phyloP scores from a whole-genome alignment of 1,140 invertebrate species.

The Temnothorax longispinosus region DNA sequence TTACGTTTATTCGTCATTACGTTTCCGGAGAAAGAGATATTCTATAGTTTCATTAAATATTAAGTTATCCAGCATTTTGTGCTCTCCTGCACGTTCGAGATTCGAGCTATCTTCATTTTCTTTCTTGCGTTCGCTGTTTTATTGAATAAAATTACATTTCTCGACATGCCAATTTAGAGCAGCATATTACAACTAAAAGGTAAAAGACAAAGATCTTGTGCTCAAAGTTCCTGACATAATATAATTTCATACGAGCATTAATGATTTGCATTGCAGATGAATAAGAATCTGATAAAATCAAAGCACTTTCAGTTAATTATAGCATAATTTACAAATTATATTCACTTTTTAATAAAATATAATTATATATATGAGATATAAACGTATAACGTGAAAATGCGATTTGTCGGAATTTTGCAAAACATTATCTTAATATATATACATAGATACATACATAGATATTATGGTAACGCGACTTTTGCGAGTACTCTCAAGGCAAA shows the following conservation, averaged over 20 bases:
- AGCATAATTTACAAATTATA: background rate
- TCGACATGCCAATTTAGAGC: constrained; percentile 23
- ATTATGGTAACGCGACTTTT: too few relatives aligned
- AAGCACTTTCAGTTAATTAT: background rate
- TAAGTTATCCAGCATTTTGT: constrained; percentile 42
- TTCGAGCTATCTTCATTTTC: constrained; percentile 30
- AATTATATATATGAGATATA: background rate
- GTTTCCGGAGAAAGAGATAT: background rate
- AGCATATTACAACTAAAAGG: background rate
- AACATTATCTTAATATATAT: background rate
- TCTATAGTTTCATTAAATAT: constrained; percentile 40
- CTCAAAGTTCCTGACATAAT: constrained; percentile 5
- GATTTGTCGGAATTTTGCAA: background rate
- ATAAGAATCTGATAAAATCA: constrained; percentile 8
- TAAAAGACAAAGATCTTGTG: constrained; percentile 14
- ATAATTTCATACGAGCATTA: constrained; percentile 22
- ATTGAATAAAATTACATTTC: constrained; percentile 50
- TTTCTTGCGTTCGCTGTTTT: constrained; percentile 27
- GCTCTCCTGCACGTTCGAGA: constrained; percentile 8
- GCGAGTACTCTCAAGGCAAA: too few relatives aligned
- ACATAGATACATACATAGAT: too few relatives aligned
- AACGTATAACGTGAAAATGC: background rate
- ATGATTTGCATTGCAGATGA: constrained; percentile 17
- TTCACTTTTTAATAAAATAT: background rate
- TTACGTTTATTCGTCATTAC: constrained; percentile 2